Evolutionary conservation across 2,113 vertebrate species (phyloP), one percentile per base, ranked within the genome.

Genomic region (Cavia porcellus): DNA sequence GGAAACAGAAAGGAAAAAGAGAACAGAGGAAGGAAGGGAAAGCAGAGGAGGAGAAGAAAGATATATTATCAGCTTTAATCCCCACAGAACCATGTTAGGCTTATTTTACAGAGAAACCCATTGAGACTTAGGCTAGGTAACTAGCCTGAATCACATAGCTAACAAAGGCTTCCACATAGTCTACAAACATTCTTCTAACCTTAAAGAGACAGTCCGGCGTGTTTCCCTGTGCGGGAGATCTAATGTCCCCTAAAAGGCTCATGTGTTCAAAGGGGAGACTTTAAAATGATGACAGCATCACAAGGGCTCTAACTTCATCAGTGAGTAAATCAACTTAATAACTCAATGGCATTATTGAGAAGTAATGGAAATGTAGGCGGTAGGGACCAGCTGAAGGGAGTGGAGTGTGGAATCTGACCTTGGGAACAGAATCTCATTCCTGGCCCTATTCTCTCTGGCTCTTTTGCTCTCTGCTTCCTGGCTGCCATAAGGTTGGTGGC

Each of bases 31-130:
- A 12, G 2, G 68, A 38, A 72, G 57, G 57, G 20, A 59, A 3
- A 15, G 79, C 12, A 4, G 35, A 20, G 13, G 30, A 2, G 12
- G 55, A 10, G 59, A 32, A 2, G 35, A 59, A 80, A 5, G 57
- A n/a, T 50, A 45, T 2, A 42, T 14, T 35, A 47, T 59, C 59
- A 85, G 50, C 42, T 59, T 74, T 52, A 74, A 91, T 62, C 70
- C 50, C 64, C 47, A n/a, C 11, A 15, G 20, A 17, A 32, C 24
- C n/a, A 93, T 84, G 8, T 79, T 61, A 42, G 57, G 45, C 10
- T 30, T 84, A 25, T 82, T 86, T 93, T 86, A 94, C 14, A 59
- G 70, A 55, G 77, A 93, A 91, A 42, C 30, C 9, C 72, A 52
- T 89, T 74, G 28, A 89, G 42, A 35, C n/a, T 85, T 82, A 80